Evolutionary conservation across 2,113 vertebrate species (phyloP), one percentile per base, ranked within the genome.

Genomic region (Pelodiscus sinensis): DNA sequence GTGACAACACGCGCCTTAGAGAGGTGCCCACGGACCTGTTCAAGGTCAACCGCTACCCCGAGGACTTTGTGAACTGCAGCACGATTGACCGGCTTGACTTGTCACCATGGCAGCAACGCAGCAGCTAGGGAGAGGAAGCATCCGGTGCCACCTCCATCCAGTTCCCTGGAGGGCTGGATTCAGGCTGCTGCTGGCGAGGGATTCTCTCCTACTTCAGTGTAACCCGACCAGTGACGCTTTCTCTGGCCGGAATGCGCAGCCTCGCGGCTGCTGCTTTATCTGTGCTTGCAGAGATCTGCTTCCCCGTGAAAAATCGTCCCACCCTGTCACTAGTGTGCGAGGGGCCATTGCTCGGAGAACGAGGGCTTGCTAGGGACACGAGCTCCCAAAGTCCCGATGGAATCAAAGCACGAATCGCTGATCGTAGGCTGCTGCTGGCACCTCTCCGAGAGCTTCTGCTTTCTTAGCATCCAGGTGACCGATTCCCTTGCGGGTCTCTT

Each of bases 1-100:
- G 99, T 88, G 99, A 99, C 96, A 99, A 99, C 96, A 99, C 98
- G 25, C 97, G 79, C 90, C 98, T 99, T 94, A 92, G 83, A 50
- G 95, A 97, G 21, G 98, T 99, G 75, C 98, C 99, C 0, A 88
- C 81, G 2, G 90, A 99, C 75, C 97, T 98, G 1, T 99, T 99
- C 96, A 85, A 54, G 57, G 92, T 80, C 86, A 97, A 94, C 81
- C 84, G 12, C 57, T 97, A 96, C 55, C 97, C 97, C 1, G 8
- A 78, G 4, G 92, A 52, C 82, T 97, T 97, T 87, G 96, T 97
- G 58, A 82, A 88, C 3, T 98, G 98, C 88, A 88, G 84, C 4
- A 3, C 71, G 18, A 62, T 98, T 19, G 52, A 88, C 5, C 31
- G 79, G 35, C 81, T 98, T 15, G 96, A 98, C 62, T 94, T 98